Evolutionary conservation across 2,888 invertebrate genomes (phyloP), one percentile per base, ranked within the genome.

Genomic region (Bombyx huttoni): DNA sequence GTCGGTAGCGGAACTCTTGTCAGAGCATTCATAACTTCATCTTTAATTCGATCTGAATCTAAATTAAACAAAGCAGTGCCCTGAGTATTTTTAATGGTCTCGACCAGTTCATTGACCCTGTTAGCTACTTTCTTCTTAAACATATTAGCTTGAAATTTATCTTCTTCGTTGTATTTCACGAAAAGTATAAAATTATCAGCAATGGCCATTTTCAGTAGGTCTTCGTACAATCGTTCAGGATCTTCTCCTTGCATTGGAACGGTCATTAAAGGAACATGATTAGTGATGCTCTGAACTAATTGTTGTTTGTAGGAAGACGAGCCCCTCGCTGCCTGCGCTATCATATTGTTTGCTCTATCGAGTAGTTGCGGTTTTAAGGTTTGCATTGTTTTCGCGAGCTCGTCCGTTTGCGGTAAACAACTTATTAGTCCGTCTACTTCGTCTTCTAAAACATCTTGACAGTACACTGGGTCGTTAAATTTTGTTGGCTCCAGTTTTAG

Each of bases 361-460:
- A 83, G 61, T 6, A 85, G 54, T 47, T 76, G 57, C 3, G 59
- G 60, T 66, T 81, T 85, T 6, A 83, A 51, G 1, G 49, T 10
- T 49, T 67, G 61, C 53, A 70, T 75, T 46, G 61, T 65, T 0
- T 57, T 51, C 7, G 53, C 52, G 8, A 86, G 57, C 49, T 77
- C 76, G 33, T 58, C 48, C 7, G 72, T 65, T 56, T 76, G 66
- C 10, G 83, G 80, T 49, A 85, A 59, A 34, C 56, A 56, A 51
- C 63, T 57, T 5, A 86, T 53, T 47, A 87, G 58, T 10, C 67
- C 65, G 57, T 81, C 84, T 12, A 85, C 60, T 55, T 82, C 82
- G 46, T 79, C 70, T 48, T 78, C 80, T 33, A 87, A 64, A 3
- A 70, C 56, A 53, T 81, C 78, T 63, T 79, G 72, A 50, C 69